Evolutionary conservation across 2,113 vertebrate species (phyloP), one percentile per base, ranked within the genome.

Genomic region (Theristicus caerulescens): DNA sequence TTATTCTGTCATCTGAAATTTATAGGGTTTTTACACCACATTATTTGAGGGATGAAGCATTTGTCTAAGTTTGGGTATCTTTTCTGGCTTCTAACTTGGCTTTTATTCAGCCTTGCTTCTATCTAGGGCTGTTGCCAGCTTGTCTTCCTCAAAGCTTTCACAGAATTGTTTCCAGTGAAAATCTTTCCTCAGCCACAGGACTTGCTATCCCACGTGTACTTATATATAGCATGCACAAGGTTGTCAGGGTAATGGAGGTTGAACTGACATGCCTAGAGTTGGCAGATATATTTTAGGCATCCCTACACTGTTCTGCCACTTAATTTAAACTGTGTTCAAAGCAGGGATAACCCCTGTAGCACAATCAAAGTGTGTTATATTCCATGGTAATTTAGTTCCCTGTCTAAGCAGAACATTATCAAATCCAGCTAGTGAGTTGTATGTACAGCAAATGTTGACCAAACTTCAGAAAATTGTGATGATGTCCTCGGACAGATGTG

Each of bases 231-330:
- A 47, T 26, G 46, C 44, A 80, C 57, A 72, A 86, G 66, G 71
- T 76, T 94, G 86, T 94, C 93, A 92, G 91, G 86, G 77, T 52
- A 94, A 73, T 84, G 91, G 67, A 94, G 67, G 72, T 72, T 87
- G 76, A 93, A 86, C 57, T 97, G 92, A 90, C 82, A 64, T 77
- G 61, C 61, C 79, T 94, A 25, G 74, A 94, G 76, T 21, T 94
- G 95, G 91, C 96, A 97, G 86, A 86, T 70, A 88, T 64, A 91
- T 96, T 93, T 79, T 84, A 91, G 87, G 74, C 82, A 93, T 72
- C 78, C 54, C 72, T 88, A 57, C 49, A 57, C 57, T 90, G 47
- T 92, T 92, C 61, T 94, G 72, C 72, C 78, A 62, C 92, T 91
- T 92, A 82, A 95, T 96, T 73, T 93, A 84, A 93, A 82, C 79